Evolutionary conservation across 1,140 invertebrate species (phyloP).

Genomic region (Hirudo medicinalis): DNA sequence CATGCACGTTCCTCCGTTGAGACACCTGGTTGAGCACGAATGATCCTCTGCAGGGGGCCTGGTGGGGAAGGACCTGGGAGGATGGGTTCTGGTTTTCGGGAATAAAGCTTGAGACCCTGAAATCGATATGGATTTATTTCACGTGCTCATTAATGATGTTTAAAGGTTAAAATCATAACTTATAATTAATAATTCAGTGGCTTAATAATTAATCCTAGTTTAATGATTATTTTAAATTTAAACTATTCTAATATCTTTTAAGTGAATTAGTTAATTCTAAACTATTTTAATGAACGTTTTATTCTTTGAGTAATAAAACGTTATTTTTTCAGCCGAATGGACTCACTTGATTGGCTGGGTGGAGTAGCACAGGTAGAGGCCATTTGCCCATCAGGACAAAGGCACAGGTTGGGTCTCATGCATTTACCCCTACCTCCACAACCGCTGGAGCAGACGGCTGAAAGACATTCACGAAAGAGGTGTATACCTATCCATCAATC

Average conservation of each 20-base stretch:
- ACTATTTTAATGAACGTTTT: background rate
- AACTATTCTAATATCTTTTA: conserved; percentile 6
- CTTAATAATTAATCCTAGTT: conserved; percentile 7
- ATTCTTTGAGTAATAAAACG: background rate
- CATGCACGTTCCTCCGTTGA: conserved; percentile 62
- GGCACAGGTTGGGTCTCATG: conserved; percentile 66
- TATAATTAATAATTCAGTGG: too few species aligned
- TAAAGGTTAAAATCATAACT: background rate
- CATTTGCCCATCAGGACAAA: conserved; percentile 50
- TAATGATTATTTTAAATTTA: conserved; percentile 16
- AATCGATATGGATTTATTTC: conserved; percentile 7
- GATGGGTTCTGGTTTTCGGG: background rate
- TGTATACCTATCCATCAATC: too few species aligned
- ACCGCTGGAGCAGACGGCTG: conserved; percentile 60
- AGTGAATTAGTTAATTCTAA: too few species aligned
- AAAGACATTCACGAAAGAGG: background rate
- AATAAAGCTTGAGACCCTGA: background rate
- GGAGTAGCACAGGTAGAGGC: conserved; percentile 29
- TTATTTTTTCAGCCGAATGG: background rate
- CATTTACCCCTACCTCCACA: conserved; percentile 60
- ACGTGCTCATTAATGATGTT: conserved; percentile 4
- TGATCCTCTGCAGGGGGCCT: conserved; percentile 13
- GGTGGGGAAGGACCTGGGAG: conserved; percentile 7
- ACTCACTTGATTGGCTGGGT: too few species aligned
- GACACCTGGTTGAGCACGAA: conserved; percentile 53